Conservation (phyloP, 2,113 vertebrate genomes). For the Pygoscelis adeliae region DNA sequence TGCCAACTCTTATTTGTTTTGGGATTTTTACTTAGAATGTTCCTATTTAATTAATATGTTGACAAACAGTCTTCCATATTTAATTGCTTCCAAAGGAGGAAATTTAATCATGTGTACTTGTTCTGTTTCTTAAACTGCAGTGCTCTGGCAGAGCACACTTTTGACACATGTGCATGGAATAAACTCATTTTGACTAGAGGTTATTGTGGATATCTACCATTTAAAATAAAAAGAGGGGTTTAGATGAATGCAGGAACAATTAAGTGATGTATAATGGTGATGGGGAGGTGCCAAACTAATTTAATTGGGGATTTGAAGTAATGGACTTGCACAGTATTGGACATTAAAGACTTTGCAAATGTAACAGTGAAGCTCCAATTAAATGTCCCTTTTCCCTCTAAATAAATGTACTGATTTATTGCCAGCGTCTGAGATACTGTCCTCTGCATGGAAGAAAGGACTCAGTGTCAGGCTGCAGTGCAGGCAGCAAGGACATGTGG, state of each 20-base stretch:
- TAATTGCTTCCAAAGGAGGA: constrained; percentile 54
- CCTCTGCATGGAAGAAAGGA: neutral
- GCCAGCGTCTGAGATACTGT: neutral
- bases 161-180: neutral
- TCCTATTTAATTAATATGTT: constrained; percentile 64
- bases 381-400: neutral
- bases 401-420: constrained; percentile 9
- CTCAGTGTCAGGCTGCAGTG: constrained; percentile 3
- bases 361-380: neutral
- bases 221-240: neutral
- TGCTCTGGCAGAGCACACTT: constrained; percentile 16
- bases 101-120: constrained; percentile 46
- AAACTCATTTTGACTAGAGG: neutral
- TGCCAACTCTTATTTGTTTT: constrained; percentile 41
- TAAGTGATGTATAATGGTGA: neutral
- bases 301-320: neutral
- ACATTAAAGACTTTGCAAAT: neutral
- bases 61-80: constrained; percentile 43
- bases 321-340: neutral
- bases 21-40: constrained; percentile 24
- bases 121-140: constrained; percentile 21
- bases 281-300: neutral
- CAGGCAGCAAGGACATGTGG: constrained; percentile 11
- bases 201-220: neutral
- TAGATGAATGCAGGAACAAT: neutral